Base-by-base conservation (phyloP, 2,888 invertebrate species). In the Spialia ferax region DNA sequence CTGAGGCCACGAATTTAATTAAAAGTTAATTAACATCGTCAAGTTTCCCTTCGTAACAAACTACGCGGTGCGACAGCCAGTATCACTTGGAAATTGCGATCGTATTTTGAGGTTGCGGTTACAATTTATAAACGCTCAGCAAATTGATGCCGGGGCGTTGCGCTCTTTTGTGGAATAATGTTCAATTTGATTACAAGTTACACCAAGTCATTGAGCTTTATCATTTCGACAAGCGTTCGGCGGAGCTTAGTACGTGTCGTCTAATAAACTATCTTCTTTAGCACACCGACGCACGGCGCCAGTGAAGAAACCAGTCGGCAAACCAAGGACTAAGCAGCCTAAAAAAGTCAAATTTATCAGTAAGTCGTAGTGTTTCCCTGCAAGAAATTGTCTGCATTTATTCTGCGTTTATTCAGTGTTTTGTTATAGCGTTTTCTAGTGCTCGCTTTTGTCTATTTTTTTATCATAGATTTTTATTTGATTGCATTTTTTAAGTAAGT, bases 301-400 rank as follows among this genome's bases (percentile, higher is more conserved):
- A 70, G 95, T 96, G 86, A 97, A 97, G 95, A 97, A 97, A 94
- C 96, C 96, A 73, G 96, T 96, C 93, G 96, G 95, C 78, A 95
- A 95, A 83, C 97, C 97, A 87, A 96, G 97, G 85, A 97, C 97
- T 79, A 97, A 97, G 94, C 97, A 97, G 89, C 97, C 97, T 74
- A 97, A 97, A 95, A 97, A 97, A 95, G 97, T 97, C 73, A 97
- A 97, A 94, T 97, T 97, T 86, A 97, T 97, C 94, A 97, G 97
- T 97, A 95, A 97, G 97, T 97, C 94, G 6, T 52, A 61, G 64
- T 65, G 32, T 63, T 15, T 62, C 20, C 20, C 5, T 18, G n/a
- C 15, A 2, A 48, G 20, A n/a, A 48, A 11, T 48, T 45, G 15
- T 42, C 15, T 42, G 15, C 42, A 15, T 11, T 35, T 35, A 15